Percentiles rank a stretch among this genome's conserved stretches.
Evolutionary conservation across 30 jellyfish, hydroid and myxozoan species (phyloP).

Genomic region (Chrysaora quinquecirrha): DNA sequence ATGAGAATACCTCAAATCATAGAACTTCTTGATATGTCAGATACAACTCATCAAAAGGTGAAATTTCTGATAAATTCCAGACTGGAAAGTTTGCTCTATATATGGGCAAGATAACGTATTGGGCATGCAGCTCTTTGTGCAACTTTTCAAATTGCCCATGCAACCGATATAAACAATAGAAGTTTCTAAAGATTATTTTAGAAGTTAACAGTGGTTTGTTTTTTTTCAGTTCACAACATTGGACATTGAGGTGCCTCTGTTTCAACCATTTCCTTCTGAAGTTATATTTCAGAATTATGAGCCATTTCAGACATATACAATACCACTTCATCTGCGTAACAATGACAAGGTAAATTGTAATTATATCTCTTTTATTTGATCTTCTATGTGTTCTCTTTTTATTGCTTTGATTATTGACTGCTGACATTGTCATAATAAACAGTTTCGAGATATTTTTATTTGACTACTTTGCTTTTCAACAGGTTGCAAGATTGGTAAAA

Average conservation of each 20-base stretch:
- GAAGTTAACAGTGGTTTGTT: no score
- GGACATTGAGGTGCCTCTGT: constrained; percentile 87
- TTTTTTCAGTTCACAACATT: constrained; percentile 73
- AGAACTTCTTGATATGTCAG: constrained; percentile 97
- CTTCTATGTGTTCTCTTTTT: background rate
- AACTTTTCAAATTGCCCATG: no score
- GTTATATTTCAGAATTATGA: constrained; percentile 93
- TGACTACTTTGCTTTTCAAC: no score
- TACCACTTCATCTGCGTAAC: constrained; percentile 91
- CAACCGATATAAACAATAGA: no score
- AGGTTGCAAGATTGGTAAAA: constrained; percentile 97
- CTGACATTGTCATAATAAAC: no score
- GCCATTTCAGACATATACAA: constrained; percentile 76
- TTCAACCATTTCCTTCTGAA: constrained; percentile 97
- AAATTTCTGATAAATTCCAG: no score
- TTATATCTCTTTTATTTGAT: background rate
- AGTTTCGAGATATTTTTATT: no score
- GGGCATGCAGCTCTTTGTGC: no score
- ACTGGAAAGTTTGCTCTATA: no score
- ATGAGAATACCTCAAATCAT: constrained; percentile 92
- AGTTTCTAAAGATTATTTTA: no score
- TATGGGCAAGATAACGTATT: no score
- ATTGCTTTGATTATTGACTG: no score
- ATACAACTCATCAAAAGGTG: constrained; percentile 97
- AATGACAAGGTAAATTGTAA: constrained; percentile 89